These are phyloP conservation scores for Elachura formosa DNA, from an alignment of 2,113 vertebrate species.

Conservation along the genomic window DNA sequence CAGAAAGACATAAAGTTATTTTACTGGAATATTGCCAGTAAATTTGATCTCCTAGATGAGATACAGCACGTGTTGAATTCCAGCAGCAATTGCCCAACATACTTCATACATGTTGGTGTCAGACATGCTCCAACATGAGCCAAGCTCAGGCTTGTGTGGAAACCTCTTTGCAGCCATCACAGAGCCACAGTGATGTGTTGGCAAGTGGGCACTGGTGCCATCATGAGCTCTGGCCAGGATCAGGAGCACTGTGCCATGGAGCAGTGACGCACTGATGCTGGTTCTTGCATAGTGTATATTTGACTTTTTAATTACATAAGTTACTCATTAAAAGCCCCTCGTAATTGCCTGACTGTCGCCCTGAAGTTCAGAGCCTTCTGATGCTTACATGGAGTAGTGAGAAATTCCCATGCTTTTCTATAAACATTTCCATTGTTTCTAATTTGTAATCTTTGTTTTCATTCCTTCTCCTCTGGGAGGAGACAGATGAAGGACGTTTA, in stretches of 20 bases:
- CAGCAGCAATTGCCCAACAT: background rate
- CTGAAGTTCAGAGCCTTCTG: no score
- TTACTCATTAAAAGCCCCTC: conserved; percentile 42
- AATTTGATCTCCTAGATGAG: conserved; percentile 55
- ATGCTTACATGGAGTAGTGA: no score
- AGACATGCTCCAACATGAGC: background rate
- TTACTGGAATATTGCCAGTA: conserved; percentile 59
- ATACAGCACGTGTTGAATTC: background rate
- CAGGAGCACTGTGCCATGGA: background rate
- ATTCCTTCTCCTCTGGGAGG: no score
- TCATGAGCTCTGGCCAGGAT: background rate
- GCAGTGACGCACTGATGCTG: background rate
- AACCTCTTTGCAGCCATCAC: background rate
- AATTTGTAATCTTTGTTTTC: no score
- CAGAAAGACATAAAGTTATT: conserved; percentile 65
- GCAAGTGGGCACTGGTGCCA: background rate
- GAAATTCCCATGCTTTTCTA: no score
- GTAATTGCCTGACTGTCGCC: conserved; percentile 38
- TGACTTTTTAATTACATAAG: conserved; percentile 48
- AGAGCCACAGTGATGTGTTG: background rate
- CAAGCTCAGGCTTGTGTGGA: background rate
- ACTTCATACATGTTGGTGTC: background rate
- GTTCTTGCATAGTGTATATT: background rate
- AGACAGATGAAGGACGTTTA: no score
- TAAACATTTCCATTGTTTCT: no score